These are phyloP conservation scores for Dreissena rostriformis DNA, from an alignment of 1,140 invertebrate genomes.

Conservation along the genomic window DNA sequence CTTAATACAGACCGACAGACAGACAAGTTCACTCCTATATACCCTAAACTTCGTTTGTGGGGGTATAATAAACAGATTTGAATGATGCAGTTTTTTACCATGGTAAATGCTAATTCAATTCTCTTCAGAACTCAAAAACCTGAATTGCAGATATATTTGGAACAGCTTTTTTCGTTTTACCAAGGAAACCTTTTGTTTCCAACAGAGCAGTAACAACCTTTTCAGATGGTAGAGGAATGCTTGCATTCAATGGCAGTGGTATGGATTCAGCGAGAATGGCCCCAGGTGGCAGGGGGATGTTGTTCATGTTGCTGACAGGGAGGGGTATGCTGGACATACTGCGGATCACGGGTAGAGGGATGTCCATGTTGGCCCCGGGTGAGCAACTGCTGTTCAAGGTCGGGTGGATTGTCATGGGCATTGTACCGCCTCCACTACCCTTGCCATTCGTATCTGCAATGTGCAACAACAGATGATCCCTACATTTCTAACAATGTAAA, in stretches of 20 bases:
- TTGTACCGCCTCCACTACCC: conserved; percentile 2
- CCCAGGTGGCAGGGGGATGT: conserved; percentile 40
- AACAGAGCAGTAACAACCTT: conserved; percentile 10
- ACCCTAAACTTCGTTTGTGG: no score
- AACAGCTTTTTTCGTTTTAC: no score
- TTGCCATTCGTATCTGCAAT: conserved; percentile 9
- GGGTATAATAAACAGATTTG: no score
- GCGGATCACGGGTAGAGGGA: conserved; percentile 24
- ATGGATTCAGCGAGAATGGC: conserved; percentile 18
- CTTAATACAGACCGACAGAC: no score
- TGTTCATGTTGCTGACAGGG: conserved; percentile 22
- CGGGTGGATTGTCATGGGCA: not conserved
- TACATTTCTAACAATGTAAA: not conserved
- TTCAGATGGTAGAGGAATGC: conserved; percentile 40
- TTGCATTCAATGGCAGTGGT: conserved; percentile 30
- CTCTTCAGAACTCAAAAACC: no score
- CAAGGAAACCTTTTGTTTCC: no score
- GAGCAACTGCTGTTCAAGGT: not conserved
- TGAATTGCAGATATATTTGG: no score
- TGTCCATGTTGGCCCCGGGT: conserved; percentile 1
- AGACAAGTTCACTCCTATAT: no score
- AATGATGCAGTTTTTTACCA: no score
- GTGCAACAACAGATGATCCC: not conserved
- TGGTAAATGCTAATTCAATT: no score
- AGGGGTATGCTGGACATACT: conserved; percentile 35